Base-by-base conservation (phyloP, 2,113 vertebrate species). In the Gambusia affinis region DNA sequence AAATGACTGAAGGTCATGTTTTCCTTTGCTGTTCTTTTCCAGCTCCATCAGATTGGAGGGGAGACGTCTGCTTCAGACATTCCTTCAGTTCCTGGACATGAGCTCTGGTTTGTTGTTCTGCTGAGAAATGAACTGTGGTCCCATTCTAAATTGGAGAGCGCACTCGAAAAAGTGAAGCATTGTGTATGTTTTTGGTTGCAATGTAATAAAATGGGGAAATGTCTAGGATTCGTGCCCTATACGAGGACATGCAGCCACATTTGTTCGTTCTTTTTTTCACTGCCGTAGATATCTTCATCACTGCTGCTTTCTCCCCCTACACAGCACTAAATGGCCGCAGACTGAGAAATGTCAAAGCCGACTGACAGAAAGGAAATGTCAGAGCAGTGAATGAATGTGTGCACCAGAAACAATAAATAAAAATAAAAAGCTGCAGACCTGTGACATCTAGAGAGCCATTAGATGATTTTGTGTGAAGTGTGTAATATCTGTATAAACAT, bases 321-420 rank as follows among this genome's bases (percentile, higher is more conserved):
- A 37, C 51, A 15, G 12, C 30, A 37, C 68, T n/a, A n/a, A 54
- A 57, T 24, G 54, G 67, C 47, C 67, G n/a, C 67, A 15, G 12
- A 69, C 28, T 11, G 29, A 31, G 19, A 69, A 69, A 69, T 69
- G 67, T 69, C 67, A 69, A 33, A 22, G 19, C 44, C 22, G 44
- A 2, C 29, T 29, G 8, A n/a, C 24, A 57, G 12, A 57, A 11
- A 54, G n/a, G 8, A 69, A 69, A 69, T 69, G 47, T 69, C 47
- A 69, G 22, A n/a, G 29, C 30, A 7, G 29, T 15, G 47, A 54
- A n/a, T 57, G 47, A 3, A 69, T 24, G 67, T 69, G 47, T 33
- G 17, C 47, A 69, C 51, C 28, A 57, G 22, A 69, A 47, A 57
- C 51, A 33, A 33, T 57, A 47, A 31, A 57, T 54, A 31, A 30